These are phyloP conservation scores for Orchesella cincta DNA, from an alignment of 1,140 invertebrate genomes.

Conservation along the genomic window DNA sequence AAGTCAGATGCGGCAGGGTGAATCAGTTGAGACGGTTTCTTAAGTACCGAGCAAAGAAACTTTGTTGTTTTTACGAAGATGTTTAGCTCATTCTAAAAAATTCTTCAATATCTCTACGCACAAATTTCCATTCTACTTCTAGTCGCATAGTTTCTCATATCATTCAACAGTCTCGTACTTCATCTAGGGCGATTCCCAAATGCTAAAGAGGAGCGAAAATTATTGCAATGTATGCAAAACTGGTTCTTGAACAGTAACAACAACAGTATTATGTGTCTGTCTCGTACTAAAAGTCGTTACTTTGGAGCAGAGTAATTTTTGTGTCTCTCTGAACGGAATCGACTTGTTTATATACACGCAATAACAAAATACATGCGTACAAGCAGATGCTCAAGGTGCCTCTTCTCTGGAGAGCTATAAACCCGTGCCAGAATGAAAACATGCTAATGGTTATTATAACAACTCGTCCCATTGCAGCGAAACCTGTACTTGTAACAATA, in stretches of 20 bases:
- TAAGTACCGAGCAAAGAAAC: no score
- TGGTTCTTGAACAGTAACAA: constrained; percentile 9
- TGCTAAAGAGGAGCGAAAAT: neutral
- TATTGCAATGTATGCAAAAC: constrained; percentile 13
- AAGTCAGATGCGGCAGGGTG: no score
- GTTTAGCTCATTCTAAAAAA: no score
- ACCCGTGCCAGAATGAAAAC: constrained; percentile 8
- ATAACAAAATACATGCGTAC: neutral
- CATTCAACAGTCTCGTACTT: no score
- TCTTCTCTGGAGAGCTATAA: constrained; percentile 3
- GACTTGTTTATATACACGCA: neutral
- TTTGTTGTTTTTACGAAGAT: no score
- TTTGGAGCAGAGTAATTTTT: neutral
- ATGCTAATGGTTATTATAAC: constrained; percentile 16
- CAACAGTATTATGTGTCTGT: constrained; percentile 13
- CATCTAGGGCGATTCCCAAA: neutral
- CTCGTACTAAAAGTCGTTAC: neutral
- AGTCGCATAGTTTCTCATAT: no score
- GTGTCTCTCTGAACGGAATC: neutral
- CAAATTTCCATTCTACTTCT: no score
- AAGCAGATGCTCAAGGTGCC: no score
- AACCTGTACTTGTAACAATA: constrained; percentile 9
- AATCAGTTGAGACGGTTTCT: no score
- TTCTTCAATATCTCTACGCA: no score
- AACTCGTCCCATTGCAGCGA: constrained; percentile 12